Evolutionary conservation across 2,888 invertebrate species (phyloP).

Genomic region (Brachypalpus laphriformis): DNA sequence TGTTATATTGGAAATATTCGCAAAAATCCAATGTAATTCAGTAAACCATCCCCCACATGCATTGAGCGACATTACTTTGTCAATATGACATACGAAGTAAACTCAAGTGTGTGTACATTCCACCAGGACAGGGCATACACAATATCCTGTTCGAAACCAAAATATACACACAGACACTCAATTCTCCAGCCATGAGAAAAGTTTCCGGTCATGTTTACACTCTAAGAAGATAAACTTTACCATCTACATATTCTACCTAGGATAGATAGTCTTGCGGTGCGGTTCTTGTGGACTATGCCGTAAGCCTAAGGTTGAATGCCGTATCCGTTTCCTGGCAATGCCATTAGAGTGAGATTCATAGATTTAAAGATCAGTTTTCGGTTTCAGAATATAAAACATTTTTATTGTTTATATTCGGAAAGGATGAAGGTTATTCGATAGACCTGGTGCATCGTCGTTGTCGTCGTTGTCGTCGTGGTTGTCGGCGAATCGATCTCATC

Average conservation of each 20-base stretch:
- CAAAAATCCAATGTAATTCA: constrained; percentile 47
- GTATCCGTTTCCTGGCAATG: constrained; percentile 47
- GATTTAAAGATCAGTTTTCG: constrained; percentile 61
- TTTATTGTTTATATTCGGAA: constrained; percentile 47
- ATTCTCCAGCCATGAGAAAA: constrained; percentile 60
- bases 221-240: constrained; percentile 68
- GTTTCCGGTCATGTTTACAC: constrained; percentile 72
- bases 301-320: constrained; percentile 46
- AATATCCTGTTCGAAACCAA: constrained; percentile 34
- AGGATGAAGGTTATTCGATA: constrained; percentile 39
- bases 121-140: constrained; percentile 33
- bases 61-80: constrained; percentile 49
- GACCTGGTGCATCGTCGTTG: neutral
- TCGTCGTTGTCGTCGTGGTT: neutral
- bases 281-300: constrained; percentile 42
- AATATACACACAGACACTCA: constrained; percentile 57
- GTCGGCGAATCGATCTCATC: constrained; percentile 32
- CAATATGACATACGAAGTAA: constrained; percentile 43
- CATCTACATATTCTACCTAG: constrained; percentile 43
- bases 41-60: constrained; percentile 30
- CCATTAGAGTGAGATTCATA: constrained; percentile 48
- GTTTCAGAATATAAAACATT: constrained; percentile 28
- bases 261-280: constrained; percentile 13
- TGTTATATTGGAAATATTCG: constrained; percentile 36
- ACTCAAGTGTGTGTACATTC: constrained; percentile 54